phyloP scores from a whole-genome alignment of 2,888 invertebrate species.

The Lathronympha strigana region DNA sequence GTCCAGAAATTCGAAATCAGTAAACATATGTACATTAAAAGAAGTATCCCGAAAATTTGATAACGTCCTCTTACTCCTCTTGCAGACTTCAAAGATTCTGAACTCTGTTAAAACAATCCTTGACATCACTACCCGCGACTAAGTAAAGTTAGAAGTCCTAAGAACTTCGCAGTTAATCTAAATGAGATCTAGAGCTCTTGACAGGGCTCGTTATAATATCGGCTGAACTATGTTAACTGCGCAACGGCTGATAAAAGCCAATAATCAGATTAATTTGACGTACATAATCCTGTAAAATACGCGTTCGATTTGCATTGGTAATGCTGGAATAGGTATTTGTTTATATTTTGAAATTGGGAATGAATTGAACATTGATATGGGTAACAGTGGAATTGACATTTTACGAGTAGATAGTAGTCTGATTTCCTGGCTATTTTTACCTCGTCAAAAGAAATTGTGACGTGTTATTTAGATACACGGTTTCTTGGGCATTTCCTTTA shows the following conservation, averaged over 20 bases:
- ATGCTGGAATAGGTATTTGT: not conserved
- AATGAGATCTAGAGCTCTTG: slow-evolving; percentile 30
- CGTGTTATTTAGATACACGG: not conserved
- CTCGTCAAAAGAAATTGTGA: not conserved
- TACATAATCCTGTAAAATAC: slow-evolving; percentile 23
- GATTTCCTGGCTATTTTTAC: not conserved
- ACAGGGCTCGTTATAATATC: slow-evolving; percentile 26
- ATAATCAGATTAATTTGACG: slow-evolving; percentile 24
- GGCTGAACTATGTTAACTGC: slow-evolving; percentile 4
- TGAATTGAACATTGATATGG: slow-evolving; percentile 1
- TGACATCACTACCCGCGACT: slow-evolving; percentile 5
- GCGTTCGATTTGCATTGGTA: slow-evolving; percentile 21
- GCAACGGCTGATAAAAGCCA: slow-evolving; percentile 17
- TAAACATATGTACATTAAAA: too few relatives aligned
- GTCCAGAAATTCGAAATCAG: too few relatives aligned
- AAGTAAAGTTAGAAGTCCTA: slow-evolving; percentile 21
- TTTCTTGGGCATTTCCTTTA: too few relatives aligned
- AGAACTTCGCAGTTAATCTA: slow-evolving; percentile 23
- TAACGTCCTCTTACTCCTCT: too few relatives aligned
- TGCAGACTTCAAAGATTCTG: too few relatives aligned
- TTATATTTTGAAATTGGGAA: slow-evolving; percentile 10
- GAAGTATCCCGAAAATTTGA: too few relatives aligned
- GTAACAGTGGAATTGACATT: slow-evolving; percentile 6
- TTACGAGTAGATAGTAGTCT: not conserved
- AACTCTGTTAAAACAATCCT: not conserved